A percentile compares a stretch with the other conserved stretches of the same genome.
Evolutionary conservation across 2,888 invertebrate genomes (phyloP).

Genomic region (Amorpha juglandis): DNA sequence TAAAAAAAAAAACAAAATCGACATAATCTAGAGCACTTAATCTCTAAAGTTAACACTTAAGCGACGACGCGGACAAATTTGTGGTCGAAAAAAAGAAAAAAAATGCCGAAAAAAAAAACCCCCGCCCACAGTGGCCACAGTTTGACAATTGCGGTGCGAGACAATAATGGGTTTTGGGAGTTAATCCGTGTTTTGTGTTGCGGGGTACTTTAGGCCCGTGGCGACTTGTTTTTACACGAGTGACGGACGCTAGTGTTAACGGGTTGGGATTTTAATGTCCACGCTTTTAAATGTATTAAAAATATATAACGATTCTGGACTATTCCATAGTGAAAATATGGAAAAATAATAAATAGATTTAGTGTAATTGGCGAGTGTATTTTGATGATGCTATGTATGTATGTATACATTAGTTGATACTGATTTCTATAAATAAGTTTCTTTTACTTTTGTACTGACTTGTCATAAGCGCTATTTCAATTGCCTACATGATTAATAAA

Average conservation of each 20-base stretch:
- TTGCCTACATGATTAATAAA: too few species aligned
- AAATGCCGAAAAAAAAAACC: background rate
- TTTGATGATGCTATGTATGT: too few species aligned
- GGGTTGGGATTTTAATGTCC: background rate
- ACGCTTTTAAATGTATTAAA: too few species aligned
- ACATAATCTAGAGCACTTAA: constrained; percentile 13
- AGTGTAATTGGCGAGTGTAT: too few species aligned
- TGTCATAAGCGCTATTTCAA: too few species aligned
- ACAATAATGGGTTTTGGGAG: constrained; percentile 50
- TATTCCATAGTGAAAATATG: too few species aligned
- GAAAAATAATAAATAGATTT: too few species aligned
- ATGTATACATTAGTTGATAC: too few species aligned
- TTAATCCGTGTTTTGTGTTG: constrained; percentile 54
- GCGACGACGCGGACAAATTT: constrained; percentile 8
- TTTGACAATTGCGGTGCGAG: constrained; percentile 43
- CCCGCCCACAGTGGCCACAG: constrained; percentile 41
- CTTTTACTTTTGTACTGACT: too few species aligned
- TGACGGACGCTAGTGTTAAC: constrained; percentile 4
- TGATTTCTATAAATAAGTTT: too few species aligned
- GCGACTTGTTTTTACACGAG: constrained; percentile 1
- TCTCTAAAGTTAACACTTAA: constrained; percentile 23
- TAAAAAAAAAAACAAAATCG: background rate
- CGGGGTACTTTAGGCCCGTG: constrained; percentile 7
- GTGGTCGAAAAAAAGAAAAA: constrained; percentile 1
- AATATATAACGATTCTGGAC: too few species aligned